A percentile compares a stretch with the other conserved stretches of the same genome.
Evolutionary conservation across 2,888 invertebrate species (phyloP).

Genomic region (Eristalis pertinax): DNA sequence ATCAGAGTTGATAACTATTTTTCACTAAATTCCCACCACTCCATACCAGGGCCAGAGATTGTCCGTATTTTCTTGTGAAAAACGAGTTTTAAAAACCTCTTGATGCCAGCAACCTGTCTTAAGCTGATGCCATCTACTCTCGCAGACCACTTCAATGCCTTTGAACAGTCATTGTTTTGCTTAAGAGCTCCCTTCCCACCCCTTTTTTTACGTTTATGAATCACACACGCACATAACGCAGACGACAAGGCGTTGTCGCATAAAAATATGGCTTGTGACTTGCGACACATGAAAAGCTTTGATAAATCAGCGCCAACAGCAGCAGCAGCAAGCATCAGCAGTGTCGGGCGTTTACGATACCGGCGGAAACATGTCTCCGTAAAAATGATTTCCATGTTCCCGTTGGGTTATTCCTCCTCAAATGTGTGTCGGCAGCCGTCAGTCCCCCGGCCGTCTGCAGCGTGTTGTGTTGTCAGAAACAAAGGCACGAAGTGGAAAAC

Average conservation of each 20-base stretch:
- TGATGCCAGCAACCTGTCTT: neutral
- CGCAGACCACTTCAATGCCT: neutral
- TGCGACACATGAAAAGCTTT: slow-evolving; percentile 42
- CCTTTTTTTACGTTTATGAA: neutral
- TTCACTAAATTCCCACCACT: neutral
- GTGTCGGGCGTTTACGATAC: slow-evolving; percentile 31
- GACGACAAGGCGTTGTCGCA: neutral
- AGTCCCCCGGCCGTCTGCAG: slow-evolving; percentile 30
- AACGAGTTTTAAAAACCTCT: neutral
- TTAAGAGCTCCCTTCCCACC: neutral
- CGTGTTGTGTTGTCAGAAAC: slow-evolving; percentile 1
- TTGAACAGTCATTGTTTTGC: neutral
- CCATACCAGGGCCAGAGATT: neutral
- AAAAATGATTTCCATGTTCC: slow-evolving; percentile 70
- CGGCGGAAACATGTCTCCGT: slow-evolving; percentile 53
- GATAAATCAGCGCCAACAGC: slow-evolving; percentile 50
- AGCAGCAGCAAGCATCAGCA: neutral
- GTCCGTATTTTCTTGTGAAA: too few species aligned
- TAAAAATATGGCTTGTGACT: slow-evolving; percentile 33
- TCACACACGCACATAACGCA: neutral
- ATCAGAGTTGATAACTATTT: too few species aligned
- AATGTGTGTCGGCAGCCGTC: slow-evolving; percentile 50
- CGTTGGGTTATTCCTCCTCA: slow-evolving; percentile 49
- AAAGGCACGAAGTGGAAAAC: slow-evolving; percentile 15
- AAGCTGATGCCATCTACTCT: neutral